Conservation (phyloP, 2,888 invertebrate genomes). For the Caenorhabditis japonica region DNA sequence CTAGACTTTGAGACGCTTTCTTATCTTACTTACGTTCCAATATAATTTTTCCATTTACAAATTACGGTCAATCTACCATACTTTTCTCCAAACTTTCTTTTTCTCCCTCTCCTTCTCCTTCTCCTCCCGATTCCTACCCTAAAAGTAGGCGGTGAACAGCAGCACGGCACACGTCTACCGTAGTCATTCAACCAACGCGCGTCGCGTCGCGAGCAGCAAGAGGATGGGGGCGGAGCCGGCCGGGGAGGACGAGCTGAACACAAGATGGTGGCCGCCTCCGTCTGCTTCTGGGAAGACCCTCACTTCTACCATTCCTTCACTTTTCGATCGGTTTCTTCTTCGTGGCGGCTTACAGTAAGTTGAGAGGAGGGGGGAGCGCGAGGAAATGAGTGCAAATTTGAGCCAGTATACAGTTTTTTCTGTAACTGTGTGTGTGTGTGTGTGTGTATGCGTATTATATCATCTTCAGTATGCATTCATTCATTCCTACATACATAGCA, state of each 20-base stretch:
- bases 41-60: too few relatives aligned
- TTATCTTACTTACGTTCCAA: conserved; percentile 34
- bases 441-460: too few relatives aligned
- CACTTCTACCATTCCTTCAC: conserved; percentile 27
- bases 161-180: conserved; percentile 43
- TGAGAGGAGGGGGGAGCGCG: too few relatives aligned
- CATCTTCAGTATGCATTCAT: conserved; percentile 14
- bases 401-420: too few relatives aligned
- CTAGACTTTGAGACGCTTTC: conserved; percentile 30
- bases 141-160: conserved; percentile 48
- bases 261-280: conserved; percentile 47
- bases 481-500: conserved; percentile 14
- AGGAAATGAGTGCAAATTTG: too few relatives aligned
- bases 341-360: neutral
- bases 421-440: too few relatives aligned
- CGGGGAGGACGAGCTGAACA: conserved; percentile 50
- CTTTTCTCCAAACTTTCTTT: neutral
- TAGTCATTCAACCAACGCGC: conserved; percentile 48
- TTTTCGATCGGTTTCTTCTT: neutral
- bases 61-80: conserved; percentile 7
- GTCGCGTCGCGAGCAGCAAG: conserved; percentile 23
- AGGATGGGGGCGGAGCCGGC: conserved; percentile 37
- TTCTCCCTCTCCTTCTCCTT: neutral
- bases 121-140: neutral
- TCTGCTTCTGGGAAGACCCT: conserved; percentile 42